Percentiles rank a stretch among this genome's conserved stretches.
Conservation (phyloP, 35 echinoderm and acorn worm species). For the Heliocidaris erythrogramma region DNA sequence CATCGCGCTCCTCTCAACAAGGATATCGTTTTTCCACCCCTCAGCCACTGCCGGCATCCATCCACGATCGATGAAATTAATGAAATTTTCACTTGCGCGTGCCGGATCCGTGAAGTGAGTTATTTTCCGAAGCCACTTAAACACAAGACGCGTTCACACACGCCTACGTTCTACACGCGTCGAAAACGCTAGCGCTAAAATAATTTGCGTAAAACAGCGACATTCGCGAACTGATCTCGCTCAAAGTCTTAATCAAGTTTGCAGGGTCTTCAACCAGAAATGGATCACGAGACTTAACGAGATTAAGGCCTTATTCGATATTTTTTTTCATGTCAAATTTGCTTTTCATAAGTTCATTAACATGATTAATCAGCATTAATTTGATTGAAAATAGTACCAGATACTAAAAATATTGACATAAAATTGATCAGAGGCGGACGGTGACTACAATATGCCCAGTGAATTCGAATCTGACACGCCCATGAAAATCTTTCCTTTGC, state of each 20-base stretch:
- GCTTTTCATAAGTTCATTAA: too few relatives aligned
- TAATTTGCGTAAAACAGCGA: neutral
- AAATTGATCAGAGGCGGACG: too few relatives aligned
- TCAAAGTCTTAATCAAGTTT: neutral
- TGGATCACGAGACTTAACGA: too few relatives aligned
- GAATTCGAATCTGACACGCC: too few relatives aligned
- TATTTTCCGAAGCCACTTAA: constrained; percentile 56
- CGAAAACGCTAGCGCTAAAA: neutral
- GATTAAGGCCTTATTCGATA: too few relatives aligned
- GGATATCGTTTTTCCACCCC: constrained; percentile 50
- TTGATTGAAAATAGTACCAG: too few relatives aligned
- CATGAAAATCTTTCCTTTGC: too few relatives aligned
- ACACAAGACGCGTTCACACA: constrained; percentile 33
- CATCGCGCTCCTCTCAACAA: constrained; percentile 42
- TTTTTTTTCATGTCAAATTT: too few relatives aligned
- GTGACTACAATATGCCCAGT: too few relatives aligned
- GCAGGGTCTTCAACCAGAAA: neutral
- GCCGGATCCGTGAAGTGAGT: constrained; percentile 52
- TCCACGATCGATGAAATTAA: constrained; percentile 50
- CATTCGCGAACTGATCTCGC: neutral
- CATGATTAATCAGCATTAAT: too few relatives aligned
- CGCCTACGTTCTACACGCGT: neutral
- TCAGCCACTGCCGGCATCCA: constrained; percentile 49
- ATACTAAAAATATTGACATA: too few relatives aligned
- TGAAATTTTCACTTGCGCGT: constrained; percentile 55